Base-by-base conservation (phyloP, 2,888 invertebrate species). In the Volucella zonaria region DNA sequence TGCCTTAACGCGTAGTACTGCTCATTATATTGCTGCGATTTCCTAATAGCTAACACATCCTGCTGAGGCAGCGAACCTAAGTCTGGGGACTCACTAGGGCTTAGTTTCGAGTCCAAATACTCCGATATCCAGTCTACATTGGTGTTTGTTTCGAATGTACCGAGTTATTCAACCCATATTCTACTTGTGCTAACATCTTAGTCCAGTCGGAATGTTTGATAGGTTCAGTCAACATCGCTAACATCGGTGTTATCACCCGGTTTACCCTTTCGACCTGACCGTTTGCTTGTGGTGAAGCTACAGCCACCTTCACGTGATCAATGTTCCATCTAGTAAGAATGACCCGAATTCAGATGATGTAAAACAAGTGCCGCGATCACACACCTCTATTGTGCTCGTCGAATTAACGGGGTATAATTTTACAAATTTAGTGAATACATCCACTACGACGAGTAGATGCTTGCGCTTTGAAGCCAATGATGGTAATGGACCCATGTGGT, bases 261-360 rank as follows among this genome's bases (percentile, higher is more conserved):
- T 81, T 79, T 15, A 77, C 62, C 10, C 80, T 15, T 61, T 85
- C 67, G 12, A 85, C 70, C 52, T 90, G 89, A 0, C 90, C 89
- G 66, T 90, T 90, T 2, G 89, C 87, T 42, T 89, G 82, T 0
- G 89, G 89, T 0, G 87, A 87, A 1, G 79, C 88, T 0, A 87
- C 83, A 6, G 90, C 89, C 3, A 89, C 87, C 51, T 87, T 71
- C 15, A 88, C 86, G 64, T 88, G 88, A 43, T 86, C 58, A 8
- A 89, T 87, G 11, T 61, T 76, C 10, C 86, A 1, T 75, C 59
- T n/a, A 79, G 18, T 10, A 88, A 2, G 67, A 87, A 89, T 3
- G n/a, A n/a, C n/a, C n/a, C n/a, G n/a, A n/a, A n/a, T n/a, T n/a
- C n/a, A n/a, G n/a, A n/a, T n/a, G n/a, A 83, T 10, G 78, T 78